These are phyloP conservation scores for Penaeus chinensis DNA, from an alignment of 1,140 invertebrate genomes.

Conservation along the genomic window DNA sequence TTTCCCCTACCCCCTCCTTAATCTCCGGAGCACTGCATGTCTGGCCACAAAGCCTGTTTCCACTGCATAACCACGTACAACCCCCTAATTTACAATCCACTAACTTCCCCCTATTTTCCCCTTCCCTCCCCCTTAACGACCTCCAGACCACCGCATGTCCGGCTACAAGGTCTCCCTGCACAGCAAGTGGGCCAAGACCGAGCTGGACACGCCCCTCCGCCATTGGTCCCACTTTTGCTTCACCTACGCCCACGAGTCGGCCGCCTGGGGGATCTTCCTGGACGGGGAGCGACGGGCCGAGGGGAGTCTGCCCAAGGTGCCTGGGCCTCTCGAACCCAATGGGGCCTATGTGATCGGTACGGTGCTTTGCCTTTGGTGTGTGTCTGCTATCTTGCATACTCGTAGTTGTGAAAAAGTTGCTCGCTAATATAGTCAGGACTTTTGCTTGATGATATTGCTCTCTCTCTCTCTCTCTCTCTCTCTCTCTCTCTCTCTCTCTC, in stretches of 20 bases:
- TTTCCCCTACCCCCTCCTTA: too few species aligned
- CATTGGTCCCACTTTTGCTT: slow-evolving; percentile 56
- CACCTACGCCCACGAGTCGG: slow-evolving; percentile 20
- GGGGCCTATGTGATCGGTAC: slow-evolving; percentile 53
- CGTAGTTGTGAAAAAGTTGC: too few species aligned
- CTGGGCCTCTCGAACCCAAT: not conserved
- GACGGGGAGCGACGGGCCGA: slow-evolving; percentile 27
- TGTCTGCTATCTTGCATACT: not conserved
- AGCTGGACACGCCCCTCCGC: slow-evolving; percentile 31
- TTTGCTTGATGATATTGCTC: too few species aligned
- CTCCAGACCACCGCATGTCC: slow-evolving; percentile 35
- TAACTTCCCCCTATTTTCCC: too few species aligned
- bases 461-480: too few species aligned
- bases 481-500: too few species aligned
- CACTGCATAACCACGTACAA: too few species aligned
- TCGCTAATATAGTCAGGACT: too few species aligned
- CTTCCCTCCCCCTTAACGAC: not conserved
- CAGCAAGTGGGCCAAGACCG: slow-evolving; percentile 31
- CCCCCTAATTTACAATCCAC: too few species aligned
- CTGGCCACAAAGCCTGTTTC: too few species aligned
- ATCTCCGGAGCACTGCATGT: too few species aligned
- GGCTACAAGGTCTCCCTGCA: slow-evolving; percentile 39
- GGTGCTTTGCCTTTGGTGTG: not conserved
- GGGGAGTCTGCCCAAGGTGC: not conserved
- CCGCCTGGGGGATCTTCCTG: slow-evolving; percentile 34